A percentile compares a stretch with the other conserved stretches of the same genome.
Evolutionary conservation across 2,113 vertebrate species (phyloP).

Genomic region (Brachionichthys hirsutus): DNA sequence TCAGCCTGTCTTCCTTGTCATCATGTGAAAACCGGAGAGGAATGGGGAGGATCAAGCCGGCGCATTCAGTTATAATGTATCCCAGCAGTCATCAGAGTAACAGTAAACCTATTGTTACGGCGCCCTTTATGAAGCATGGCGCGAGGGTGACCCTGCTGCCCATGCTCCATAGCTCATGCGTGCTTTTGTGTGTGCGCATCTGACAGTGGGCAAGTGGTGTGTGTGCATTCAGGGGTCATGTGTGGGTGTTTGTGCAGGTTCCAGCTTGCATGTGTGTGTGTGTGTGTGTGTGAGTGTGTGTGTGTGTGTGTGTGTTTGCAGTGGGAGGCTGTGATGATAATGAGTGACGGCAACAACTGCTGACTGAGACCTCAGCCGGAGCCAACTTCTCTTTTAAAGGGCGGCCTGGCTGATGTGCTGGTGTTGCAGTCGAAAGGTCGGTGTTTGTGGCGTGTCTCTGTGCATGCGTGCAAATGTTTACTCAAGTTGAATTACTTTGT

Average conservation of each 20-base stretch:
- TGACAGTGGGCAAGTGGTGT: conserved; percentile 44
- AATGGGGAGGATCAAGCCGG: conserved; percentile 40
- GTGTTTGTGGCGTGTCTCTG: conserved; percentile 10
- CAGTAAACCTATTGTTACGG: conserved; percentile 74
- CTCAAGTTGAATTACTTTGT: conserved; percentile 64
- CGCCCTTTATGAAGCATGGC: conserved; percentile 73
- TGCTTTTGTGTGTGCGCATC: conserved; percentile 34
- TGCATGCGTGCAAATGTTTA: conserved; percentile 18
- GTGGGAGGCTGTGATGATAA: conserved; percentile 52
- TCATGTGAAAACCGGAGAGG: conserved; percentile 64
- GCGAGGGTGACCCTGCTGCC: conserved; percentile 69
- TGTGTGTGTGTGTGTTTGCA: conserved; percentile 12
- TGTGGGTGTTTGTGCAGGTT: conserved; percentile 65
- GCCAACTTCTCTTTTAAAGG: conserved; percentile 43
- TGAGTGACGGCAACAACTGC: conserved; percentile 75
- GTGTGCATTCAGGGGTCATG: conserved; percentile 51
- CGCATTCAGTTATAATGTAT: conserved; percentile 57
- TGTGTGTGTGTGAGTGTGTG: conserved; percentile 23
- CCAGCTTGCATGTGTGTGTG: conserved; percentile 40
- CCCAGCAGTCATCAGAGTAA: conserved; percentile 56
- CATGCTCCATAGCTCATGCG: conserved; percentile 62
- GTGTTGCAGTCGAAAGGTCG: conserved; percentile 28
- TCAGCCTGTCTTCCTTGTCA: conserved; percentile 55
- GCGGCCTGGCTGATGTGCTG: conserved; percentile 32
- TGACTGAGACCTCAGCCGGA: conserved; percentile 43